Evolutionary conservation across 2,888 invertebrate genomes (phyloP).

Genomic region (Nezara viridula): DNA sequence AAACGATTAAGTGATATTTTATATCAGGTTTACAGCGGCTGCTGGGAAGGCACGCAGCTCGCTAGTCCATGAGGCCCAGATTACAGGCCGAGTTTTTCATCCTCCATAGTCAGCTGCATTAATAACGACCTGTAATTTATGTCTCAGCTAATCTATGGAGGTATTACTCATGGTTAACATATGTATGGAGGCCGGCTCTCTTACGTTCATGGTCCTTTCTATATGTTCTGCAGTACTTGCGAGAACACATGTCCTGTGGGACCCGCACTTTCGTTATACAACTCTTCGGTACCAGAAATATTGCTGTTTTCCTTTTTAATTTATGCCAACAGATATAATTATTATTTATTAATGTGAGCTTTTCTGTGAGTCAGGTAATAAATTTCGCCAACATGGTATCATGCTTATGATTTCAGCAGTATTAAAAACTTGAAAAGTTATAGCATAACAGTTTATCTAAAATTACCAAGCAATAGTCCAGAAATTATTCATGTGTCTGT

Average conservation of each 20-base stretch:
- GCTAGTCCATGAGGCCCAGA: not conserved
- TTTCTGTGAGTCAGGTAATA: not conserved
- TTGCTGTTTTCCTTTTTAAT: not conserved
- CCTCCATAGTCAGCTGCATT: not conserved
- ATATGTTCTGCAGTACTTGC: not conserved
- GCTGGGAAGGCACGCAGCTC: not conserved
- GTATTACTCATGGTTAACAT: conserved; percentile 1
- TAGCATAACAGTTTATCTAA: too few relatives aligned
- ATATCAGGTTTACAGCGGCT: not conserved
- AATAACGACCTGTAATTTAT: conserved; percentile 7
- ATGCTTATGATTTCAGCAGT: not conserved
- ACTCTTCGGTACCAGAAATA: not conserved
- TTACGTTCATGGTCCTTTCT: not conserved
- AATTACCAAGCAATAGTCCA: too few relatives aligned
- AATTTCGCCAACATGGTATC: not conserved
- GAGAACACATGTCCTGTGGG: not conserved
- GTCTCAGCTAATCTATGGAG: not conserved
- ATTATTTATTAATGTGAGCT: not conserved
- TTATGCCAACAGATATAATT: not conserved
- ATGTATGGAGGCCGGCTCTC: not conserved
- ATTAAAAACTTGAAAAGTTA: not conserved
- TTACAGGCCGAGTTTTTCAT: conserved; percentile 1
- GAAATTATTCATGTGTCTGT: too few relatives aligned
- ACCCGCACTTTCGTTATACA: not conserved
- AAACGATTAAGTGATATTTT: conserved; percentile 44